Evolutionary conservation across 2,888 invertebrate species (phyloP).

Genomic region (Therioaphis trifolii): DNA sequence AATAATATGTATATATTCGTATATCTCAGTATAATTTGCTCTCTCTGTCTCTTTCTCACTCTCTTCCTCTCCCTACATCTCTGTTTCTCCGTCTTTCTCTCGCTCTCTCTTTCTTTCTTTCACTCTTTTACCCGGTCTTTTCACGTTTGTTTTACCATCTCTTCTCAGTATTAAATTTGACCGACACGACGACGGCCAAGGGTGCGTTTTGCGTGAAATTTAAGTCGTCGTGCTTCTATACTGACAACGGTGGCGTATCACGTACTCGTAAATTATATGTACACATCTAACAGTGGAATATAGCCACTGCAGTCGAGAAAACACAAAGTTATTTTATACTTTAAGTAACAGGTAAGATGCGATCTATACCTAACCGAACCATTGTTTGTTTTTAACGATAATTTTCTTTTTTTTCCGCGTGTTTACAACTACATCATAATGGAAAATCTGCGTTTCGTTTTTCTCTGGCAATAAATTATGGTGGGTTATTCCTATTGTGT

Average conservation of each 20-base stretch:
- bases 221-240: too few relatives aligned
- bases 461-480: background rate
- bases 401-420: background rate
- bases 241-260: too few relatives aligned
- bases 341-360: background rate
- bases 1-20: background rate
- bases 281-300: too few relatives aligned
- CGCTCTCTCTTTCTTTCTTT: background rate
- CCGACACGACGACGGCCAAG: constrained; percentile 30
- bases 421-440: too few relatives aligned
- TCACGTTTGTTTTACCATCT: too few relatives aligned
- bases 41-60: background rate
- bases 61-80: background rate
- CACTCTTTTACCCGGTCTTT: too few relatives aligned
- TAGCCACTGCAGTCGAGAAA: background rate
- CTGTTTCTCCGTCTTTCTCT: background rate
- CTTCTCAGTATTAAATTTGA: constrained; percentile 17
- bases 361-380: background rate
- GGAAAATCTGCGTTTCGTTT: background rate
- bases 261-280: too few relatives aligned
- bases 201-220: background rate
- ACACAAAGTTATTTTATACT: too few relatives aligned
- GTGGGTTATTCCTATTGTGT: background rate
- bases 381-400: background rate
- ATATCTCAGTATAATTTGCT: background rate